These are phyloP conservation scores for Lochmaea crataegi DNA, from an alignment of 2,888 invertebrate genomes.

Conservation along the genomic window DNA sequence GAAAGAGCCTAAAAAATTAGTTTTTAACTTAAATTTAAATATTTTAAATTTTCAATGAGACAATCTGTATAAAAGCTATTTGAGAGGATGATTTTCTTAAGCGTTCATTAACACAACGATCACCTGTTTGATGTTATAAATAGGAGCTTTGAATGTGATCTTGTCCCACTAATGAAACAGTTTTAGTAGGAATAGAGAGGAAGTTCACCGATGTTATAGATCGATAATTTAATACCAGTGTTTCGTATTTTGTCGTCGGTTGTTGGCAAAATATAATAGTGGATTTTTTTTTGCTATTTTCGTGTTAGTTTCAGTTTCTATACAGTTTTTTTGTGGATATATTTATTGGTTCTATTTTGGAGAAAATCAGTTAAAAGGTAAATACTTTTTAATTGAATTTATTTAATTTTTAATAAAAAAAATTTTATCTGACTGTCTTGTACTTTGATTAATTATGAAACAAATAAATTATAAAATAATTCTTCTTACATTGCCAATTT, in stretches of 20 bases:
- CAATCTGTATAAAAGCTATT: background rate
- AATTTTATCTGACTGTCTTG: too few species aligned
- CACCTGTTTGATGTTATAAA: conserved; percentile 29
- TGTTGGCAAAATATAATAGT: background rate
- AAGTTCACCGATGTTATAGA: background rate
- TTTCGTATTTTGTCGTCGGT: background rate
- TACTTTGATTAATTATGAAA: too few species aligned
- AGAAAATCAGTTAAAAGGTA: background rate
- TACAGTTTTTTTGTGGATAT: background rate
- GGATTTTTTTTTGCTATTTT: background rate
- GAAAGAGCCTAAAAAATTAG: too few species aligned
- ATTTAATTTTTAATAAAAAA: too few species aligned
- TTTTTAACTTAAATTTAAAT: background rate
- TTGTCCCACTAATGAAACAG: conserved; percentile 9
- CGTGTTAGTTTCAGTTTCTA: background rate
- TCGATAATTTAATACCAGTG: background rate
- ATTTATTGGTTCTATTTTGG: background rate
- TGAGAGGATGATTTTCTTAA: conserved; percentile 1
- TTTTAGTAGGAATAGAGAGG: conserved; percentile 7
- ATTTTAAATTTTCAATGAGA: background rate
- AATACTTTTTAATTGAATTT: background rate
- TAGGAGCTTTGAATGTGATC: conserved; percentile 17
- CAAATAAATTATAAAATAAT: too few species aligned
- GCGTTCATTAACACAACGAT: conserved; percentile 20
- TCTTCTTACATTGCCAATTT: too few species aligned